Evolutionary conservation across 2,888 invertebrate genomes (phyloP).

Genomic region (Chloroclystis v-ata): DNA sequence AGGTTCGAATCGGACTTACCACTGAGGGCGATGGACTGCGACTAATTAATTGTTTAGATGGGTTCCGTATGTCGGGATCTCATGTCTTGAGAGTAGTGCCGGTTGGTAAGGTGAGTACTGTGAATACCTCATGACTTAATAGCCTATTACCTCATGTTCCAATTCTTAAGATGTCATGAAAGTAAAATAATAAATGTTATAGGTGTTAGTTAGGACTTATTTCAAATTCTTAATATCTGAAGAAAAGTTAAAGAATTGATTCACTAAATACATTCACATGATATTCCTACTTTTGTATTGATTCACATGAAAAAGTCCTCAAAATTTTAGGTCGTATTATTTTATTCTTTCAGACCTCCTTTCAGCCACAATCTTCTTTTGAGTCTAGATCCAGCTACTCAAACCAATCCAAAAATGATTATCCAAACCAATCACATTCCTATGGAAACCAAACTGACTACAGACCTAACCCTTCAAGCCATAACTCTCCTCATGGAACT

Average conservation of each 20-base stretch:
- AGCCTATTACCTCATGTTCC: too few relatives aligned
- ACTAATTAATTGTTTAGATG: slow-evolving; percentile 56
- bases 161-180: too few relatives aligned
- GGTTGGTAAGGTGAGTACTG: slow-evolving; percentile 45
- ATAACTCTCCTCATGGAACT: slow-evolving; percentile 1
- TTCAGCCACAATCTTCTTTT: slow-evolving; percentile 30
- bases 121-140: too few relatives aligned
- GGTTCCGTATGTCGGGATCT: slow-evolving; percentile 48
- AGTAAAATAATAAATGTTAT: too few relatives aligned
- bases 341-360: background rate
- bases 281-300: too few relatives aligned
- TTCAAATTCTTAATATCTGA: too few relatives aligned
- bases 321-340: too few relatives aligned
- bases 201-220: too few relatives aligned
- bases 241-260: too few relatives aligned
- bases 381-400: slow-evolving; percentile 37
- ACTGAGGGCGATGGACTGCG: slow-evolving; percentile 53
- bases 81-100: slow-evolving; percentile 47
- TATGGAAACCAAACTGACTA: slow-evolving; percentile 22
- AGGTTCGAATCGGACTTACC: slow-evolving; percentile 57
- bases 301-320: too few relatives aligned
- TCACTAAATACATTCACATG: too few relatives aligned
- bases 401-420: slow-evolving; percentile 36
- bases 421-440: slow-evolving; percentile 31
- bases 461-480: background rate